Conservation (phyloP, 2,888 invertebrate species). For the Pyrrhosoma nymphula region DNA sequence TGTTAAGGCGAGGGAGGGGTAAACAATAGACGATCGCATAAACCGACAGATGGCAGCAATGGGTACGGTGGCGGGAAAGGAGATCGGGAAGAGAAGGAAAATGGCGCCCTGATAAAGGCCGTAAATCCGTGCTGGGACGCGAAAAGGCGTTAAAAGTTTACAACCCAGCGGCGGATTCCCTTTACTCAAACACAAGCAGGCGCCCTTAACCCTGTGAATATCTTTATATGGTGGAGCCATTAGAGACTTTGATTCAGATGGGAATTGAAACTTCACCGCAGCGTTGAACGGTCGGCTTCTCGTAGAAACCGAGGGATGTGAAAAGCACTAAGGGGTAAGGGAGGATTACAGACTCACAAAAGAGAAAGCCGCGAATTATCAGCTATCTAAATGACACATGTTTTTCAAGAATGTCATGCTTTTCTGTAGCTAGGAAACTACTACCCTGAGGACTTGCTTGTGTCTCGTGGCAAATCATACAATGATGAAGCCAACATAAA, state of each 20-base stretch:
- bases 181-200: not conserved
- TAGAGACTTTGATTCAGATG: not conserved
- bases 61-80: slow-evolving; percentile 4
- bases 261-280: not conserved
- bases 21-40: not conserved
- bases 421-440: not conserved
- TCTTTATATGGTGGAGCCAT: not conserved
- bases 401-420: not conserved
- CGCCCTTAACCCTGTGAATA: not conserved
- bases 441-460: not conserved
- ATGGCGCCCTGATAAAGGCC: not conserved
- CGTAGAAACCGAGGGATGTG: not conserved
- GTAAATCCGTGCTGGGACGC: not conserved
- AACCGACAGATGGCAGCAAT: not conserved
- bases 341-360: not conserved
- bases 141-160: slow-evolving; percentile 5
- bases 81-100: not conserved
- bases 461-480: too few species aligned
- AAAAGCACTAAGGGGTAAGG: not conserved
- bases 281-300: not conserved
- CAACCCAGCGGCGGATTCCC: not conserved
- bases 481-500: too few species aligned
- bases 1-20: not conserved
- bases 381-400: not conserved
- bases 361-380: not conserved